Base-by-base conservation (phyloP, 2,888 invertebrate species). In the Ichneumoninae sp. region DNA sequence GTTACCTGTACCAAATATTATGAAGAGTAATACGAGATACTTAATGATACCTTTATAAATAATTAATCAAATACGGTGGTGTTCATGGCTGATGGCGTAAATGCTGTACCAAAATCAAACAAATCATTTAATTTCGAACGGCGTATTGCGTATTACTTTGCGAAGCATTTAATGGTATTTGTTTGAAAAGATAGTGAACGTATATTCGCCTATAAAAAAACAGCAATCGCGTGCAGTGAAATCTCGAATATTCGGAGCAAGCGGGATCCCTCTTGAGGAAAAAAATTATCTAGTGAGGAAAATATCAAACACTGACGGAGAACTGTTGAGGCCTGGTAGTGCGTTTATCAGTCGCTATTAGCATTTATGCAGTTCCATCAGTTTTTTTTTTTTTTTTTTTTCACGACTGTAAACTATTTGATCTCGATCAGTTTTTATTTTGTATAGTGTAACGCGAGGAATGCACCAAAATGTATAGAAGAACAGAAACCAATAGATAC, bases 1-100 rank as follows among this genome's bases (percentile, higher is more conserved):
- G 81, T 70, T 81, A 78, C 78, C 78, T 79, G 83, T 86, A 86
- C 81, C 78, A 78, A 86, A 81, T 81, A 77, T 74, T 85, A 47
- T 74, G 13, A 68, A 75, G 50, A 71, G 66, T 78, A 81, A 75
- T 60, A 50, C 69, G 62, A 57, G 69, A 71, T 82, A 82, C 79
- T 84, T 76, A 81, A 69, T 40, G 22, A 70, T 68, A 13, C 57
- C 44, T 57, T 54, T 76, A 71, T 68, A n/a, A 68, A 74, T 44
- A 54, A 74, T 69, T 65, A 50, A 83, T 70, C 47, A 74, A 71
- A 79, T 57, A 19, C 66, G 79, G 57, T 66, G 75, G 79, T 62
- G 83, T 83, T 76, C 71, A 76, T 76, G 74, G 74, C 44, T 62
- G 6, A n/a, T 47, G 44, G 60, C 60, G 33, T 16, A 26, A 50